Conservation (phyloP, 1,140 invertebrate genomes). For the Caerostris darwini region DNA sequence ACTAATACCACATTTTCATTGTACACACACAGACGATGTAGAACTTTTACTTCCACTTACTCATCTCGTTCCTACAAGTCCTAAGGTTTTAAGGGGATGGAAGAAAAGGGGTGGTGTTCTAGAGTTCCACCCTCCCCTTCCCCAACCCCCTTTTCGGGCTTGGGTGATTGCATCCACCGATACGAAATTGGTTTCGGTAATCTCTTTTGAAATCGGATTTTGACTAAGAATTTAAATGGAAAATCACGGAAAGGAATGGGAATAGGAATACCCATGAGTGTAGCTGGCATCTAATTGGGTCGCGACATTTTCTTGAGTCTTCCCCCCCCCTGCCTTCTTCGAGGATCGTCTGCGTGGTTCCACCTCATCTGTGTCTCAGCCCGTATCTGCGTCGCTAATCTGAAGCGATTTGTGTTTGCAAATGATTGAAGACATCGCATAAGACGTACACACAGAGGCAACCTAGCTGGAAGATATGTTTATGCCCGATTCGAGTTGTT, state of each 20-base stretch:
- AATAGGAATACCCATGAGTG: slow-evolving; percentile 70
- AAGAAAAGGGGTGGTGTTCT: slow-evolving; percentile 13
- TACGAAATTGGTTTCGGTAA: slow-evolving; percentile 77
- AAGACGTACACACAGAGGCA: neutral
- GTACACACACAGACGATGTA: slow-evolving; percentile 9
- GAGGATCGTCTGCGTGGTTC: neutral
- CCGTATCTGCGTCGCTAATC: slow-evolving; percentile 67
- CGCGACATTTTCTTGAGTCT: slow-evolving; percentile 67
- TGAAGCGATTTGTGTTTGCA: slow-evolving; percentile 71
- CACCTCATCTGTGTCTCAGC: neutral
- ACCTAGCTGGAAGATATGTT: slow-evolving; percentile 62
- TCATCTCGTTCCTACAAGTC: slow-evolving; percentile 70
- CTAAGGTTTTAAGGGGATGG: slow-evolving; percentile 9
- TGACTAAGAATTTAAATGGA: slow-evolving; percentile 78
- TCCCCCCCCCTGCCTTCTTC: neutral
- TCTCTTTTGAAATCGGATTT: slow-evolving; percentile 77
- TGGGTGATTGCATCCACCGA: slow-evolving; percentile 72
- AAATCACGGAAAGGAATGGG: slow-evolving; percentile 56
- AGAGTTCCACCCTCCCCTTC: neutral
- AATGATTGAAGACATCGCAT: slow-evolving; percentile 67
- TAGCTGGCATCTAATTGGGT: slow-evolving; percentile 73
- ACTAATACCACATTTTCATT: slow-evolving; percentile 20
- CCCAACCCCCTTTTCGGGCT: neutral
- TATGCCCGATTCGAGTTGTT: slow-evolving; percentile 66
- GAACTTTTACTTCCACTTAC: slow-evolving; percentile 62